These are phyloP conservation scores for Andrena chrysosceles DNA, from an alignment of 2,888 invertebrate species.

Conservation along the genomic window DNA sequence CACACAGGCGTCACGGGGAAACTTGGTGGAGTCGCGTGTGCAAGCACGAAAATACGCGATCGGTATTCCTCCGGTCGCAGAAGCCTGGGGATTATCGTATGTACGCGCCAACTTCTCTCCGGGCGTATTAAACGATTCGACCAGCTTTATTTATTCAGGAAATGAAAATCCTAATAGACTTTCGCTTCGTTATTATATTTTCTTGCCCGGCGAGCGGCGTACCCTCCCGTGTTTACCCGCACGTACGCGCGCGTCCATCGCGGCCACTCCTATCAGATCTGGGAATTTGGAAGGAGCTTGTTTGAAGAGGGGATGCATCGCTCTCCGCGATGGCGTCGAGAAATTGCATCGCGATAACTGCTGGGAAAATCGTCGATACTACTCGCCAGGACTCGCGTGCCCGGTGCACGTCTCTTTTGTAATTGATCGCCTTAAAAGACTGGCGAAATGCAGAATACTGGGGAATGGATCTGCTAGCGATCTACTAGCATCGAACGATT, in stretches of 20 bases:
- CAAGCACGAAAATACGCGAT: slow-evolving; percentile 58
- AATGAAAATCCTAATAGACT: slow-evolving; percentile 77
- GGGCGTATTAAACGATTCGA: slow-evolving; percentile 73
- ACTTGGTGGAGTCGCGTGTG: slow-evolving; percentile 38
- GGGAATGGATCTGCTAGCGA: no score
- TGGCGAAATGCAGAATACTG: no score
- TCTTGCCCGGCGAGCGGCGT: slow-evolving; percentile 65
- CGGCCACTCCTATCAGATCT: slow-evolving; percentile 44
- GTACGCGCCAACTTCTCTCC: slow-evolving; percentile 71
- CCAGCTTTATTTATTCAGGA: slow-evolving; percentile 75
- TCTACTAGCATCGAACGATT: no score
- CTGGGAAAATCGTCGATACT: background rate
- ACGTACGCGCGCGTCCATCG: slow-evolving; percentile 39
- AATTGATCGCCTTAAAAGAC: background rate
- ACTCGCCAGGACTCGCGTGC: no score
- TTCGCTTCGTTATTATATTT: slow-evolving; percentile 75
- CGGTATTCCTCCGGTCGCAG: slow-evolving; percentile 61
- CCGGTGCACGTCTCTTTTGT: background rate
- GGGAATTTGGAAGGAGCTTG: slow-evolving; percentile 33
- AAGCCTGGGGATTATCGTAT: slow-evolving; percentile 70
- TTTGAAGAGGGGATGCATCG: slow-evolving; percentile 30
- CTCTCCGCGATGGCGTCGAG: slow-evolving; percentile 16
- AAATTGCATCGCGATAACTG: slow-evolving; percentile 12
- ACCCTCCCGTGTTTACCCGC: slow-evolving; percentile 62
- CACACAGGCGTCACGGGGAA: background rate